phyloP scores from a whole-genome alignment of 2,113 vertebrate genomes.

The Pachypanchax playfairii region DNA sequence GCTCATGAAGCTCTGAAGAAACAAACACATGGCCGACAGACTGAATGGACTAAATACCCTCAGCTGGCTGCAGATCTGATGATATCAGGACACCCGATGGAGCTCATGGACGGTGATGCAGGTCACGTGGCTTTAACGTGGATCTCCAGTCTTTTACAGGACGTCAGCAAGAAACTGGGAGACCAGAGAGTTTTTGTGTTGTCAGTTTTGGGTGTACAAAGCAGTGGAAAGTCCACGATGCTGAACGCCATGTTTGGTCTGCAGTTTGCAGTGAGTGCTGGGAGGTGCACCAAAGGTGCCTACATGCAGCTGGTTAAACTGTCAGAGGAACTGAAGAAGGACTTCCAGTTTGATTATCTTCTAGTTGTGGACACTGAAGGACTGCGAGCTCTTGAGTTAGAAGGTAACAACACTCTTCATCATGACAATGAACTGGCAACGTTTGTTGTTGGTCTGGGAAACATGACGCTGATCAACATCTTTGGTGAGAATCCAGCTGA shows the following conservation, averaged over 20 bases:
- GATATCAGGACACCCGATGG: constrained; percentile 78
- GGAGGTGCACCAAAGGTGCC: constrained; percentile 77
- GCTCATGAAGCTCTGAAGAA: constrained; percentile 42
- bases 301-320: constrained; percentile 72
- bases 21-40: neutral
- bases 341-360: constrained; percentile 2
- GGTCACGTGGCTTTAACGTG: constrained; percentile 80
- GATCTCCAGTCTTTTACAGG: constrained; percentile 79
- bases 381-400: constrained; percentile 43
- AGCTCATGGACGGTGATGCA: constrained; percentile 85
- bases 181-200: constrained; percentile 69
- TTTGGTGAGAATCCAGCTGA: constrained; percentile 57
- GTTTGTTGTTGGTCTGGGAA: constrained; percentile 56
- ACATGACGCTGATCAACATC: constrained; percentile 60
- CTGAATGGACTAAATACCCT: constrained; percentile 40
- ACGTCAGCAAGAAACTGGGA: constrained; percentile 72
- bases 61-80: constrained; percentile 79
- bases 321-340: constrained; percentile 42
- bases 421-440: constrained; percentile 49
- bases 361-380: constrained; percentile 63
- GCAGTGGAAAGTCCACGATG: no score
- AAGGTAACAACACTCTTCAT: neutral
- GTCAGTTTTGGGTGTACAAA: no score
- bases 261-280: constrained; percentile 79
- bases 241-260: no score